These are phyloP conservation scores for Euphonia xanthogaster DNA, from an alignment of 2,797 vertebrate species.

Conservation along the genomic window DNA sequence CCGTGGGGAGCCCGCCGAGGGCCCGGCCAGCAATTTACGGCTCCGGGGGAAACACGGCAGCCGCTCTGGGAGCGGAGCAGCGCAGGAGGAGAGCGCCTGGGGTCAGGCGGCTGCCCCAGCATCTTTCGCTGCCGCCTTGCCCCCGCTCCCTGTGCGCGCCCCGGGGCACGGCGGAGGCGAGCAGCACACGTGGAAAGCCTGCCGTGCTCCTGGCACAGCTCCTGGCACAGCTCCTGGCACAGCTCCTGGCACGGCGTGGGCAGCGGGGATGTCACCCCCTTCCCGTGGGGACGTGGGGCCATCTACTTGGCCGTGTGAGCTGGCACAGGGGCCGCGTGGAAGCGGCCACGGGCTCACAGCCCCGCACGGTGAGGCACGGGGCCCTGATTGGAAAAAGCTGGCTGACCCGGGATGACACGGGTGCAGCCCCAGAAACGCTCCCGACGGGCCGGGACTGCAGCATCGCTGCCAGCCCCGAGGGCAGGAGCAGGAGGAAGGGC, in stretches of 20 bases:
- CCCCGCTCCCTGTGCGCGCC: fast-evolving
- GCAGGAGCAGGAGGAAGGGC: fast-evolving
- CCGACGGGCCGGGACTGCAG: background rate
- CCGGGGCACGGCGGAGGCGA: fast-evolving
- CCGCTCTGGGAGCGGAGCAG: background rate
- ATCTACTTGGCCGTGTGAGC: fast-evolving
- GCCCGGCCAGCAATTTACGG: background rate
- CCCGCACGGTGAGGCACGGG: fast-evolving
- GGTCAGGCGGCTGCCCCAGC: background rate
- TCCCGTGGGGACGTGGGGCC: fast-evolving
- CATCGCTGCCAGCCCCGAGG: background rate
- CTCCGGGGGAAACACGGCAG: background rate
- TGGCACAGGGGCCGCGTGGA: background rate
- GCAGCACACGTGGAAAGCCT: fast-evolving
- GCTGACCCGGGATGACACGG: background rate
- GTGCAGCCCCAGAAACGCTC: fast-evolving
- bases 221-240: background rate
- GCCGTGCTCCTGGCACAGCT: fast-evolving
- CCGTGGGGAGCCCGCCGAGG: background rate
- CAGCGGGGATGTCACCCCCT: background rate
- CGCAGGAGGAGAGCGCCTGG: background rate
- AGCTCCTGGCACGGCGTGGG: background rate
- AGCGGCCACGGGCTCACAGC: fast-evolving
- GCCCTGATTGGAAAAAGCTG: background rate
- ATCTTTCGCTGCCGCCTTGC: fast-evolving